A percentile compares a stretch with the other conserved stretches of the same genome.
phyloP scores from a whole-genome alignment of 2,888 invertebrate genomes.

The Rotaria macrura region DNA sequence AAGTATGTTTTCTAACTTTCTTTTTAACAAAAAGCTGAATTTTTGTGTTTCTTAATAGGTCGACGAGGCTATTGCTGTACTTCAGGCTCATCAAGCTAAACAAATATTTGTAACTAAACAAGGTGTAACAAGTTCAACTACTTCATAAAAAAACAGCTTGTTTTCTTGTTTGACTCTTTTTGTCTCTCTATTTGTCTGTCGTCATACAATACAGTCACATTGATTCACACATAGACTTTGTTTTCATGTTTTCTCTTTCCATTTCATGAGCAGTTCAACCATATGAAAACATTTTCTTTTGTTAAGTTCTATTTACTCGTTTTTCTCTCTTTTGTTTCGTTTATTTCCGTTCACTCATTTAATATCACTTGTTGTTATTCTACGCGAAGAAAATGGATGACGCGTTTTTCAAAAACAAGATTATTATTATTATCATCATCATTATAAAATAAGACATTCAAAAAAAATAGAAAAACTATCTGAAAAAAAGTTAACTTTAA shows the following conservation, averaged over 20 bases:
- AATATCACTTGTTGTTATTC: neutral
- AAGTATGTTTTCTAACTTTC: neutral
- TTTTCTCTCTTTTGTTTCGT: neutral
- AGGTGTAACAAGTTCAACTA: neutral
- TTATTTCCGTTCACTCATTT: neutral
- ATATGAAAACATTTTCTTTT: neutral
- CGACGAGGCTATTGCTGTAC: constrained; percentile 32
- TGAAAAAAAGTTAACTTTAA: neutral
- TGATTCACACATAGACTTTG: neutral
- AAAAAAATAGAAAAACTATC: neutral
- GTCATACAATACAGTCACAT: neutral
- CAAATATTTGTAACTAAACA: neutral
- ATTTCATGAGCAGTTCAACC: neutral
- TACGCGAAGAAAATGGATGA: neutral
- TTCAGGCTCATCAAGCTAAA: constrained; percentile 34
- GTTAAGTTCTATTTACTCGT: neutral
- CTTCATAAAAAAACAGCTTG: neutral
- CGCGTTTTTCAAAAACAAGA: neutral
- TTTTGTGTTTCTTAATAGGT: neutral
- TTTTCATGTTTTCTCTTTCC: neutral
- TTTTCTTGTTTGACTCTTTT: neutral
- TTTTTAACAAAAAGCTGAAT: neutral
- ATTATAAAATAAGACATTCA: neutral
- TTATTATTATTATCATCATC: neutral
- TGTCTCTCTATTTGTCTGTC: neutral